phyloP scores from a whole-genome alignment of 2,113 vertebrate species.

The Alectura lathami region DNA sequence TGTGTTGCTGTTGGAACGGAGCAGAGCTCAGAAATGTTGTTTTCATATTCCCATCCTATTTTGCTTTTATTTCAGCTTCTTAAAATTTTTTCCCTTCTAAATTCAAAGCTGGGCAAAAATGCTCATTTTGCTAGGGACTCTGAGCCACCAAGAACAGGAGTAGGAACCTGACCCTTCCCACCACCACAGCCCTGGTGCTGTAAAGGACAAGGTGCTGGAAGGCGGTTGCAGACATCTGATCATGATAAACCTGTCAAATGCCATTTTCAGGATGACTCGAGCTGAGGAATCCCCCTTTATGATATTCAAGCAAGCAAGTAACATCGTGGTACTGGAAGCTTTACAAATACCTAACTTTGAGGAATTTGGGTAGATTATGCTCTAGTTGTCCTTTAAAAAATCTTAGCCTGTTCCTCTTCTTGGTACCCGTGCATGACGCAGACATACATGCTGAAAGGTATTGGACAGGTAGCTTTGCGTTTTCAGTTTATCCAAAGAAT shows the following conservation, averaged over 20 bases:
- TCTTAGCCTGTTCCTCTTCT: background rate
- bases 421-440: no score
- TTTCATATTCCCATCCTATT: conserved; percentile 57
- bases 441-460: background rate
- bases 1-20: conserved; percentile 64
- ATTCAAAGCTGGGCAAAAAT: background rate
- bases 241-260: background rate
- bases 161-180: background rate
- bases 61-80: conserved; percentile 59
- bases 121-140: background rate
- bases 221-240: background rate
- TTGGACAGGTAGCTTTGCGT: background rate
- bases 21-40: conserved; percentile 48
- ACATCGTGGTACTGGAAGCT: background rate
- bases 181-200: background rate
- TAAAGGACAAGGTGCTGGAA: background rate
- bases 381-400: background rate
- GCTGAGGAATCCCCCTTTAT: background rate
- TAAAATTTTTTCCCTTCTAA: conserved; percentile 47
- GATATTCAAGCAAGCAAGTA: background rate
- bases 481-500: background rate
- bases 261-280: accelerated
- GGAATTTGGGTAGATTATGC: background rate
- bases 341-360: background rate
- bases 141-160: background rate